Evolutionary conservation across 2,113 vertebrate species (phyloP).

Genomic region (Misgurnus anguillicaudatus): DNA sequence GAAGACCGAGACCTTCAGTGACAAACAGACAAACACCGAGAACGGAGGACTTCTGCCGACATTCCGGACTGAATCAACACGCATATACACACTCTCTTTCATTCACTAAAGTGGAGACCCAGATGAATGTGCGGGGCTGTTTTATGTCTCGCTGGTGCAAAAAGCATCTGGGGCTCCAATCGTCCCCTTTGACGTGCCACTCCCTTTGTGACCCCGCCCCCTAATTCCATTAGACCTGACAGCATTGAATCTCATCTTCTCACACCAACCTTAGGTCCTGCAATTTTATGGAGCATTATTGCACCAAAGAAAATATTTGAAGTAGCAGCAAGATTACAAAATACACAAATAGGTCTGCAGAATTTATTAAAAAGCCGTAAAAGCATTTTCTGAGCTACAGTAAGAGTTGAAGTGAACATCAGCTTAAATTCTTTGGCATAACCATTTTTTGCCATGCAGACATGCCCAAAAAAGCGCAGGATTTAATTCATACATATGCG

Average conservation of each 20-base stretch:
- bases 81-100: background rate
- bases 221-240: background rate
- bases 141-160: conserved; percentile 50
- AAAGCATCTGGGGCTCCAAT: conserved; percentile 53
- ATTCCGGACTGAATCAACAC: conserved; percentile 69
- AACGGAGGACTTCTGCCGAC: conserved; percentile 66
- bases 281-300: background rate
- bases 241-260: background rate
- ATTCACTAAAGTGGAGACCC: conserved; percentile 5
- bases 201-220: background rate
- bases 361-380: background rate
- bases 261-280: background rate
- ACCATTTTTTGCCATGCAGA: background rate
- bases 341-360: background rate
- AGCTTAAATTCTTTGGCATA: background rate
- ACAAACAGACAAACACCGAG: conserved; percentile 50
- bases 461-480: background rate
- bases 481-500: background rate
- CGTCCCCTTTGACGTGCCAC: background rate
- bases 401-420: conserved; percentile 2
- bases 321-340: background rate
- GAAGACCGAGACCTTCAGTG: conserved; percentile 85
- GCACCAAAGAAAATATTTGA: conserved; percentile 38
- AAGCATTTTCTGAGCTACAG: background rate
- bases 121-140: conserved; percentile 49